Conservation (phyloP, 2,113 vertebrate species). For the Cottus gobio region DNA sequence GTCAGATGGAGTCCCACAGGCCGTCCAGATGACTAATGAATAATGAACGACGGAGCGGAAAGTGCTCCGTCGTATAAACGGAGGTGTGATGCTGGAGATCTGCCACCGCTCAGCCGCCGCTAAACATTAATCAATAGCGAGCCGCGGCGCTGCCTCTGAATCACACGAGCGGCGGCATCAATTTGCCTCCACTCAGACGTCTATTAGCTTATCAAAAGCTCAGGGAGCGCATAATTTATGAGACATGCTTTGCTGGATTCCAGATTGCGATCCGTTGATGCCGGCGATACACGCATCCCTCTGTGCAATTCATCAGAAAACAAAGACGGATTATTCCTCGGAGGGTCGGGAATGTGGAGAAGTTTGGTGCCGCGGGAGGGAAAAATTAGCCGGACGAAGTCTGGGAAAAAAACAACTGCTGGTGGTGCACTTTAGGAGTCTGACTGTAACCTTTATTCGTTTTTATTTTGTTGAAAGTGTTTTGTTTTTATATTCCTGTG, state of each 20-base stretch:
- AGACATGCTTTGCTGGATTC: slow-evolving; percentile 55
- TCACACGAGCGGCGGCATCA: slow-evolving; percentile 35
- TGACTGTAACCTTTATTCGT: background rate
- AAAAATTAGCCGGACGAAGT: background rate
- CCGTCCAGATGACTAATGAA: slow-evolving; percentile 72
- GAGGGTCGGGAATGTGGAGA: slow-evolving; percentile 8
- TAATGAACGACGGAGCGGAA: slow-evolving; percentile 73
- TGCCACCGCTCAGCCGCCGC: slow-evolving; percentile 37
- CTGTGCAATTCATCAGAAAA: slow-evolving; percentile 33
- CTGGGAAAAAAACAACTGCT: background rate
- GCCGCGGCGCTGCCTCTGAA: slow-evolving; percentile 39
- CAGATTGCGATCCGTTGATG: slow-evolving; percentile 55
- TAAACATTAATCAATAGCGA: slow-evolving; percentile 70
- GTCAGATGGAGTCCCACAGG: slow-evolving; percentile 71
- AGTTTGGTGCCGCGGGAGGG: slow-evolving; percentile 34
- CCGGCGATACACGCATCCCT: slow-evolving; percentile 18
- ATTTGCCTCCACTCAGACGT: slow-evolving; percentile 58
- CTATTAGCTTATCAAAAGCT: slow-evolving; percentile 71
- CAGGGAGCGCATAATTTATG: slow-evolving; percentile 56
- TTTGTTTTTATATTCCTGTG: background rate
- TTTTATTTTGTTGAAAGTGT: background rate
- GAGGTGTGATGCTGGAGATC: slow-evolving; percentile 65
- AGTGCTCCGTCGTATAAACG: slow-evolving; percentile 62
- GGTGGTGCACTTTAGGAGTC: background rate
- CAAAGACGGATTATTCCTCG: slow-evolving; percentile 45